Evolutionary conservation across 2,113 vertebrate species (phyloP).

Genomic region (Reinhardtius hippoglossoides): DNA sequence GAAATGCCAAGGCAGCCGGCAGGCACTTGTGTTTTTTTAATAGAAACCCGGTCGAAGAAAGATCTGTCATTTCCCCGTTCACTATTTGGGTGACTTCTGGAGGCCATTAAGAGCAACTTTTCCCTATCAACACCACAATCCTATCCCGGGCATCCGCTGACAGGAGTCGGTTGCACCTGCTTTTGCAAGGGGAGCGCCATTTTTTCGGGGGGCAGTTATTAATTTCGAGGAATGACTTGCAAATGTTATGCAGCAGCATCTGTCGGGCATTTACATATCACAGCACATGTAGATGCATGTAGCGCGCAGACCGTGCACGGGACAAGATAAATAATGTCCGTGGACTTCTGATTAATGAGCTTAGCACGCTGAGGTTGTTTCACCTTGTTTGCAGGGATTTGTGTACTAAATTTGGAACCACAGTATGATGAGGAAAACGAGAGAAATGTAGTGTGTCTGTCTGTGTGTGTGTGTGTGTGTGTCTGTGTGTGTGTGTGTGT

Average conservation of each 20-base stretch:
- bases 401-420: slow-evolving; percentile 1
- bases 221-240: slow-evolving; percentile 64
- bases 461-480: slow-evolving; percentile 12
- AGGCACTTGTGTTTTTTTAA: slow-evolving; percentile 70
- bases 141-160: slow-evolving; percentile 15
- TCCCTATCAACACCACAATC: slow-evolving; percentile 14
- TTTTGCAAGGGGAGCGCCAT: slow-evolving; percentile 31
- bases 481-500: slow-evolving; percentile 3
- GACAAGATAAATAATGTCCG: slow-evolving; percentile 34
- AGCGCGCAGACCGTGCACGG: slow-evolving; percentile 10
- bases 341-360: slow-evolving; percentile 61
- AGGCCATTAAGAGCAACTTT: slow-evolving; percentile 57
- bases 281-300: slow-evolving; percentile 40
- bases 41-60: slow-evolving; percentile 52
- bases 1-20: slow-evolving; percentile 57
- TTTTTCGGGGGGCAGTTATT: slow-evolving; percentile 13
- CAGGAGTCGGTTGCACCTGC: slow-evolving; percentile 33
- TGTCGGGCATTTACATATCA: slow-evolving; percentile 75
- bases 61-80: slow-evolving; percentile 53
- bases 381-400: slow-evolving; percentile 54
- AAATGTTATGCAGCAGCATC: slow-evolving; percentile 76
- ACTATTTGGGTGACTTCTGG: slow-evolving; percentile 49
- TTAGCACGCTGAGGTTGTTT: slow-evolving; percentile 32
- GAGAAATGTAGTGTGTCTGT: background rate
- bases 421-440: slow-evolving; percentile 16